Conservation (phyloP, 2,888 invertebrate genomes). For the Lithosia quadra region DNA sequence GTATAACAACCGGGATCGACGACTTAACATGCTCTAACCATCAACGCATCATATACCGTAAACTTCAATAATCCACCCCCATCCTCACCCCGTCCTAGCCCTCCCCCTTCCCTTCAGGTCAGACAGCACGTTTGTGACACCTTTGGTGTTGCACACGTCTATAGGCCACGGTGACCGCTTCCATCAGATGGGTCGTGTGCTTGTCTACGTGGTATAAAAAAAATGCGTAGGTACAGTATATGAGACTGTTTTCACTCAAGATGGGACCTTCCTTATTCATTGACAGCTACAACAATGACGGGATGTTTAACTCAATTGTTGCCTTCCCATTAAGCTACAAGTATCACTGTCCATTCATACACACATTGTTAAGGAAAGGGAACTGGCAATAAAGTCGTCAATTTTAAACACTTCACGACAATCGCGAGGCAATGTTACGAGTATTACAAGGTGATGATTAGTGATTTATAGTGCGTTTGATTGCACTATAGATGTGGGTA, state of each 20-base stretch:
- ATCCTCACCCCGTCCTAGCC: no score
- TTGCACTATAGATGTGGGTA: neutral
- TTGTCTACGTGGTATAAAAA: no score
- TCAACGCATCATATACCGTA: no score
- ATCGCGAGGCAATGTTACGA: neutral
- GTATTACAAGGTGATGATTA: neutral
- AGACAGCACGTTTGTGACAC: no score
- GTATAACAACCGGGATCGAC: no score
- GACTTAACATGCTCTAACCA: no score
- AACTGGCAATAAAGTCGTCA: slow-evolving; percentile 7
- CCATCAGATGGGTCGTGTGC: no score
- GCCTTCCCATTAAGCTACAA: slow-evolving; percentile 4
- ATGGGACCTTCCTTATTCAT: neutral
- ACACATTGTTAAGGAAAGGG: slow-evolving; percentile 13
- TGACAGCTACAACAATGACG: slow-evolving; percentile 9
- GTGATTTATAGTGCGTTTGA: neutral
- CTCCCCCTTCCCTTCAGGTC: no score
- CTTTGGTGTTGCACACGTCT: no score
- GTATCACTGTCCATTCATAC: neutral
- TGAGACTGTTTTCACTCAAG: neutral
- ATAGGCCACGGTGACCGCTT: no score
- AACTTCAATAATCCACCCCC: no score
- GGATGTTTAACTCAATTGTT: slow-evolving; percentile 26
- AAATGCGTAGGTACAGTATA: no score
- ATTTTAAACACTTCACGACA: neutral